Evolutionary conservation across 2,113 vertebrate genomes (phyloP), one percentile per base, ranked within the genome.

Genomic region (Neodon shergylaensis): DNA sequence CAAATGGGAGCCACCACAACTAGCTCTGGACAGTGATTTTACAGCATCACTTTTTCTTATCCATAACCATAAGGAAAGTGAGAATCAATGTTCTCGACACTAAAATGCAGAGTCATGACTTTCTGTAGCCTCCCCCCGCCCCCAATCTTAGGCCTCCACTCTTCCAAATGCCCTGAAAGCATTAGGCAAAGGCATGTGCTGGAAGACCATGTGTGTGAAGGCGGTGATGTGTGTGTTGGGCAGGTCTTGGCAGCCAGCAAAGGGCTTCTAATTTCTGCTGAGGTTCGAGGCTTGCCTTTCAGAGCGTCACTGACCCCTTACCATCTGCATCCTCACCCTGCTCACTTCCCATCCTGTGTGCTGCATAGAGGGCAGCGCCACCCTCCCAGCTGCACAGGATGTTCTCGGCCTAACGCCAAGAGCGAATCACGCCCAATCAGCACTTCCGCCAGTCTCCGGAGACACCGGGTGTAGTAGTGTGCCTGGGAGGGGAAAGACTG

Each of bases 391-490:
- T 10, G 44, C 89, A 93, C 83, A 84, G 74, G 83, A 83, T 94
- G 78, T 96, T 89, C 73, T 93, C 73, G 90, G 78, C 66, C 54
- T 47, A 44, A 39, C 39, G 89, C 90, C 93, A 94, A 84, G 83
- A 87, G 95, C 63, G 72, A 81, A 93, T 70, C 16, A 52, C 36
- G 86, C 66, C 91, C 58, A 13, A 61, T 86, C 87, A 94, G 92
- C 92, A 93, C 93, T 95, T 97, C 54, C 3, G 0, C 36, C 70
- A 92, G 89, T 66, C 65, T 81, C 0, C 0, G 17, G 13, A 70
- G 74, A 77, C 73, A 88, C 0, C 0, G 22, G 79, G 73, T 14
- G 39, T 39, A 42, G 33, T 6, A 1, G 11, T 47, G 13, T 78
- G 10, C 1, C 0, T 12, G n/a, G 54, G 58, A 2, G 7, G 28